phyloP scores from a whole-genome alignment of 2,113 vertebrate genomes.

The Nettapus auritus region DNA sequence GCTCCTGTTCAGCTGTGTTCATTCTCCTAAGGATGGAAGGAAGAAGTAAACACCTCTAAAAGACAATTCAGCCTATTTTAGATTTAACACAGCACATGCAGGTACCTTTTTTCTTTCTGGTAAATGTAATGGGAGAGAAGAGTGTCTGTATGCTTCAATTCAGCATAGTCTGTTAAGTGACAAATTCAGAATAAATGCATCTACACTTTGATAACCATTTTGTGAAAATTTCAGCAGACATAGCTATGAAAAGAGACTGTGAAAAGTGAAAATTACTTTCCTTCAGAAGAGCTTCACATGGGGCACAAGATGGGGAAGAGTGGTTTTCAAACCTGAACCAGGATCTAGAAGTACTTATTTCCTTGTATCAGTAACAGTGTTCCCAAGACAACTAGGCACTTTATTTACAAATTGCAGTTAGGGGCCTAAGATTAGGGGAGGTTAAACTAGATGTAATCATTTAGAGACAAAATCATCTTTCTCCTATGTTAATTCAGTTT shows the following conservation, averaged over 20 bases:
- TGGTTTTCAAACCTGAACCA: background rate
- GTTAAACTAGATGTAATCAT: background rate
- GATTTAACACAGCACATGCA: slow-evolving; percentile 54
- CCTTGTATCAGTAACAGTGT: background rate
- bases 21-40: slow-evolving; percentile 42
- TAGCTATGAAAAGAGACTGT: background rate
- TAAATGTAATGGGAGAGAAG: background rate
- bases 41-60: slow-evolving; percentile 61
- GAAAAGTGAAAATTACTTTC: background rate
- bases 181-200: background rate
- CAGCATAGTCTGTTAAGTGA: background rate
- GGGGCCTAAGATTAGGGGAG: background rate
- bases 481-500: background rate
- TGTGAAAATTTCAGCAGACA: background rate
- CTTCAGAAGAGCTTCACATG: background rate
- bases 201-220: background rate
- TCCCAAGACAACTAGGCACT: background rate
- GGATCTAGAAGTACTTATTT: background rate
- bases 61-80: slow-evolving; percentile 66
- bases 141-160: background rate
- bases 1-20: slow-evolving; percentile 33
- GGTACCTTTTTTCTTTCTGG: slow-evolving; percentile 1
- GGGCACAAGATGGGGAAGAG: too few relatives aligned
- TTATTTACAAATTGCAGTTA: background rate
- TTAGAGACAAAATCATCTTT: background rate